Percentiles rank a stretch among this genome's conserved stretches.
Evolutionary conservation across 1,140 invertebrate genomes (phyloP).

Genomic region (Phymastichus coffea): DNA sequence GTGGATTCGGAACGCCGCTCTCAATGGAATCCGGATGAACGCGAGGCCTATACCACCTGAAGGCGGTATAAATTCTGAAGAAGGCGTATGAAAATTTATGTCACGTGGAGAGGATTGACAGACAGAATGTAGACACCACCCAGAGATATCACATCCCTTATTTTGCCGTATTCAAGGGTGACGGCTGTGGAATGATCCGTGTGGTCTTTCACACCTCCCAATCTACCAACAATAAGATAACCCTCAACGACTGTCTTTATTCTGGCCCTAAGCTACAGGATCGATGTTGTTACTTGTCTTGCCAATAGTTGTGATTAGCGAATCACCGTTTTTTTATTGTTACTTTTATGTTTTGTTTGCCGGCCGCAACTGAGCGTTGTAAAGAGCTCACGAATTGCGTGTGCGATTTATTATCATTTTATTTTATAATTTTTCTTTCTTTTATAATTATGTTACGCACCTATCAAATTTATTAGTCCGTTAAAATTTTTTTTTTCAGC

Average conservation of each 20-base stretch:
- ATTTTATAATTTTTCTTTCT: too few species aligned
- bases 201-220: conserved; percentile 26
- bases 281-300: too few species aligned
- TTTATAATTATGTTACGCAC: too few species aligned
- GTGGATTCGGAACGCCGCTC: background rate
- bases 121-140: background rate
- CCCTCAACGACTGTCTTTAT: conserved; percentile 10
- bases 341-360: too few species aligned
- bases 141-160: conserved; percentile 31
- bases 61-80: too few species aligned
- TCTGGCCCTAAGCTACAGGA: conserved; percentile 15
- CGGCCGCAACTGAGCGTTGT: too few species aligned
- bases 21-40: background rate
- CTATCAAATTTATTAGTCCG: too few species aligned
- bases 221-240: background rate
- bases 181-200: background rate
- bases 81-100: background rate
- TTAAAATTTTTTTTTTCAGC: too few species aligned
- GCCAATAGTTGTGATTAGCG: too few species aligned
- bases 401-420: too few species aligned
- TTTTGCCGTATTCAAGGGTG: conserved; percentile 6
- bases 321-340: too few species aligned
- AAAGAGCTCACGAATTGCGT: too few species aligned
- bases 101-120: background rate
- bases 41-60: conserved; percentile 2